Percentiles rank a stretch among this genome's conserved stretches.
These are phyloP conservation scores for Campoletis raptor DNA, from an alignment of 2,888 invertebrate genomes.

Conservation along the genomic window DNA sequence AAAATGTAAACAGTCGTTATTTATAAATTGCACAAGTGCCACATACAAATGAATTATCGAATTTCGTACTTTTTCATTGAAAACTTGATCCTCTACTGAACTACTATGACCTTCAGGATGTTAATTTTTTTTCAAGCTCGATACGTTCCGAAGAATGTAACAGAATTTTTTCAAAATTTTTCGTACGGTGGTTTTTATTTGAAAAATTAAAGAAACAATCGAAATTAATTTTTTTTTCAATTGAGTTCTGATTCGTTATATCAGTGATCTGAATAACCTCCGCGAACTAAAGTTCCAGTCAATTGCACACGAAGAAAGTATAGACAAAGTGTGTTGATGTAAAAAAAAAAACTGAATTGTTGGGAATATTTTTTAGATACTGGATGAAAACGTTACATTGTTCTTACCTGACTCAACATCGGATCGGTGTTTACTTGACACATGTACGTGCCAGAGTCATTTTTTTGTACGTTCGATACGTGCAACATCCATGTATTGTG, in stretches of 20 bases:
- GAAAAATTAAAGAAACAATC: neutral
- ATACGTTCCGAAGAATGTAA: too few species aligned
- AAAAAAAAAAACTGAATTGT: neutral
- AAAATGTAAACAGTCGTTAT: too few species aligned
- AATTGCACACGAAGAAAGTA: too few species aligned
- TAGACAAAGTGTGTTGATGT: too few species aligned
- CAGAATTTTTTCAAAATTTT: too few species aligned
- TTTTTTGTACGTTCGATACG: slow-evolving; percentile 95
- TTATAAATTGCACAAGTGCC: too few species aligned
- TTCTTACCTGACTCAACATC: slow-evolving; percentile 93
- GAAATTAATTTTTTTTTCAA: neutral
- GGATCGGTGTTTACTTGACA: slow-evolving; percentile 97
- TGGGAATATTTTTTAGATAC: neutral
- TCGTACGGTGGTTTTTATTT: neutral
- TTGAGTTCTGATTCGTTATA: neutral
- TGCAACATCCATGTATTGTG: slow-evolving; percentile 97
- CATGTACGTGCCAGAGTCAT: slow-evolving; percentile 97
- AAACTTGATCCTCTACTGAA: too few species aligned
- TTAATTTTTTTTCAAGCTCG: too few species aligned
- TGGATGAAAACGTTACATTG: neutral
- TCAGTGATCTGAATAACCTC: neutral
- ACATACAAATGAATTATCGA: too few species aligned
- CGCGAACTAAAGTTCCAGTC: neutral
- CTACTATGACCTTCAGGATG: too few species aligned
- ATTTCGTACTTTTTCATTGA: too few species aligned